phyloP scores from a whole-genome alignment of 2,888 invertebrate species.

The Phengaris alcon region DNA sequence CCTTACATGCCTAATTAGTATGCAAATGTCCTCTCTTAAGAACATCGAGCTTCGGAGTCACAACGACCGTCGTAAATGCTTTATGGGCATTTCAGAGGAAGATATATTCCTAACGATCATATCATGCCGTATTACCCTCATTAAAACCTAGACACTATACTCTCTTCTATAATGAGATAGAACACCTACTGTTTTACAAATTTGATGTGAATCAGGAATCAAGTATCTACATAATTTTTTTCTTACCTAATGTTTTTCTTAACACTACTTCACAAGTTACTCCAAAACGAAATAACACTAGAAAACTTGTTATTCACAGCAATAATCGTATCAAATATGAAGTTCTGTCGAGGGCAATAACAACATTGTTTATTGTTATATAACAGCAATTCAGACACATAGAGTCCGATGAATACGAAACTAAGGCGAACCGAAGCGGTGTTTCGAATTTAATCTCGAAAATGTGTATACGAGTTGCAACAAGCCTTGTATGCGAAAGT shows the following conservation, averaged over 20 bases:
- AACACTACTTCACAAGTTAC: neutral
- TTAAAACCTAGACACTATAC: conserved; percentile 4
- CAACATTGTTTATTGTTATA: conserved; percentile 19
- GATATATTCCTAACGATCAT: conserved; percentile 26
- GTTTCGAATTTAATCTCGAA: conserved; percentile 77
- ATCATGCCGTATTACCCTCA: conserved; percentile 22
- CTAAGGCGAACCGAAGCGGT: conserved; percentile 64
- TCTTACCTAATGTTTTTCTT: neutral
- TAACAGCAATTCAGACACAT: conserved; percentile 48
- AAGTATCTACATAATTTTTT: neutral
- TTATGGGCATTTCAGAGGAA: conserved; percentile 21
- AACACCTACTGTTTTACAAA: neutral
- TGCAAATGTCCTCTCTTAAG: conserved; percentile 11
- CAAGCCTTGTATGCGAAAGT: conserved; percentile 61
- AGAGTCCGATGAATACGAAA: conserved; percentile 52
- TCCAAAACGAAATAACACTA: conserved; percentile 17
- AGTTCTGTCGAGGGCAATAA: conserved; percentile 16
- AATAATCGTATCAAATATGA: conserved; percentile 20
- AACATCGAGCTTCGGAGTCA: conserved; percentile 5
- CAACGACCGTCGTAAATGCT: conserved; percentile 20
- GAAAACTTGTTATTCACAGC: conserved; percentile 19
- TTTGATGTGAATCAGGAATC: neutral
- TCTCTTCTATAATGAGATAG: neutral
- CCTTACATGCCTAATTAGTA: conserved; percentile 16
- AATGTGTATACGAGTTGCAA: conserved; percentile 73